Conservation (phyloP, 2,888 invertebrate species). For the Molanna angustata region DNA sequence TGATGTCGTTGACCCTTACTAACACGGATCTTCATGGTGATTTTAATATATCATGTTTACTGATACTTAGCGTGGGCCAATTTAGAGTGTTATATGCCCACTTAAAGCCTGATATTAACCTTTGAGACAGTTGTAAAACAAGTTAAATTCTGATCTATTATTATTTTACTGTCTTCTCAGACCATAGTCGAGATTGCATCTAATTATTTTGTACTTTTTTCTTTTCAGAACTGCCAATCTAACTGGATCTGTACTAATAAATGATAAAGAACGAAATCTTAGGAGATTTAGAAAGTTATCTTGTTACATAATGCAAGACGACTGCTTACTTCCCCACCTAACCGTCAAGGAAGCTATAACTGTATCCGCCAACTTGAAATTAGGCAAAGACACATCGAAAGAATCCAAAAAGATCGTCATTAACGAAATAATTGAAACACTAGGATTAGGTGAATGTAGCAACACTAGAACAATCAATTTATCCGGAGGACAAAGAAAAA, state of each 20-base stretch:
- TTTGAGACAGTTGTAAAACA: neutral
- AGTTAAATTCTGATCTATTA: no score
- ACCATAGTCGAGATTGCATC: no score
- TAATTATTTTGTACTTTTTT: neutral
- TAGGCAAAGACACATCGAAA: constrained; percentile 73
- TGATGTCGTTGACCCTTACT: no score
- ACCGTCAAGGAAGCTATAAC: constrained; percentile 91
- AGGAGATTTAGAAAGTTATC: constrained; percentile 89
- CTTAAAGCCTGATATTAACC: no score
- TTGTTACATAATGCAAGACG: constrained; percentile 97
- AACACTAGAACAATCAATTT: constrained; percentile 78
- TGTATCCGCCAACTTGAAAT: constrained; percentile 89
- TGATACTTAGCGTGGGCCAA: no score
- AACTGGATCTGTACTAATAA: constrained; percentile 82
- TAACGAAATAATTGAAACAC: constrained; percentile 80
- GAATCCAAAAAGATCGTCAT: constrained; percentile 77
- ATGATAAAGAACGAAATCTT: constrained; percentile 82
- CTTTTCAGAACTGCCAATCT: constrained; percentile 74
- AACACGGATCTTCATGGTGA: no score
- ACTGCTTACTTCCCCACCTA: constrained; percentile 83
- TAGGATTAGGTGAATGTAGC: constrained; percentile 75
- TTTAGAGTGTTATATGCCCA: no score
- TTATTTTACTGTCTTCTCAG: no score
- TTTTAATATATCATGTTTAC: no score
- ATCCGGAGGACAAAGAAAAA: constrained; percentile 89